Conservation (phyloP, 2,888 invertebrate genomes). For the Cheilosia impressa region DNA sequence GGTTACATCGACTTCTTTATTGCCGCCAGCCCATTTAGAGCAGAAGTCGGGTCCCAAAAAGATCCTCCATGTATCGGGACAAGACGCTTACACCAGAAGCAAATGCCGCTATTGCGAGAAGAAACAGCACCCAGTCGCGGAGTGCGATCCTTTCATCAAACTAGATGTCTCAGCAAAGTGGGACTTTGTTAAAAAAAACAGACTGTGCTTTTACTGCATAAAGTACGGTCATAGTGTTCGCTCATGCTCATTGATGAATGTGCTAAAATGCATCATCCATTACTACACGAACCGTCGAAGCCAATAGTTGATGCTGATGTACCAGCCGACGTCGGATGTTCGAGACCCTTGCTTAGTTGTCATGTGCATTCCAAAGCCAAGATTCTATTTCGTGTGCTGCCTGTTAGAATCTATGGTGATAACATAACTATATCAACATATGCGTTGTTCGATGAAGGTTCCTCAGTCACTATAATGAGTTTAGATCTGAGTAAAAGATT, state of each 20-base stretch:
- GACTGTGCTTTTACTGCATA: constrained; percentile 41
- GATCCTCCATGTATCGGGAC: too few species aligned
- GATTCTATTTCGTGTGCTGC: constrained; percentile 46
- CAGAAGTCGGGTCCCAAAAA: too few species aligned
- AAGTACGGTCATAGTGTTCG: constrained; percentile 31
- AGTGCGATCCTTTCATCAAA: constrained; percentile 29
- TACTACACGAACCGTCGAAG: constrained; percentile 27
- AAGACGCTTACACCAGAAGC: constrained; percentile 21
- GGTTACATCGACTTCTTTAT: too few species aligned
- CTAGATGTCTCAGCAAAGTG: constrained; percentile 30
- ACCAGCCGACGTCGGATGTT: not conserved
- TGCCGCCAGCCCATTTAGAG: too few species aligned
- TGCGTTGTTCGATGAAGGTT: constrained; percentile 59
- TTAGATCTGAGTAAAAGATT: constrained; percentile 10
- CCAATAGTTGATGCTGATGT: constrained; percentile 1
- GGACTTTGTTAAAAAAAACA: constrained; percentile 44
- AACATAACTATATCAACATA: constrained; percentile 31
- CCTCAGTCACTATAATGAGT: constrained; percentile 54
- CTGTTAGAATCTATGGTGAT: constrained; percentile 49
- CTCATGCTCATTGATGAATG: constrained; percentile 41
- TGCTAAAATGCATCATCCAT: constrained; percentile 46
- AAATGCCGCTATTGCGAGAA: constrained; percentile 36
- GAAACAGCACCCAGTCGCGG: constrained; percentile 38
- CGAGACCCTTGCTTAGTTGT: constrained; percentile 17
- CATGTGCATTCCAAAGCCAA: constrained; percentile 29